Conservation (phyloP, 2,113 vertebrate genomes). For the Microtus montanus region DNA sequence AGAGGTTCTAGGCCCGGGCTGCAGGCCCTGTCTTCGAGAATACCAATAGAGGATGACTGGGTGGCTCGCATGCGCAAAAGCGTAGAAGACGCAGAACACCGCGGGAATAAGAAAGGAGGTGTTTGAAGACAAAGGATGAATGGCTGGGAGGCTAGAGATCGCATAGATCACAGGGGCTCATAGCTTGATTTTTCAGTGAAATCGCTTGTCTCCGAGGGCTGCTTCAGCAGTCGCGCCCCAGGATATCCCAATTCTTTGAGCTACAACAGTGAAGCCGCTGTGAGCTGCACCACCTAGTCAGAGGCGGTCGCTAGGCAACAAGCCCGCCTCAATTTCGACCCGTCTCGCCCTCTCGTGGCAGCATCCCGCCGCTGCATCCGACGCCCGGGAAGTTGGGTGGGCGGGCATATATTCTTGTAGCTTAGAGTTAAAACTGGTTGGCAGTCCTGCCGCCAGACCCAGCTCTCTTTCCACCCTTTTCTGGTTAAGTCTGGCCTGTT, state of each 20-base stretch:
- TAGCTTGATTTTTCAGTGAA: not conserved
- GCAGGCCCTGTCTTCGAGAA: not conserved
- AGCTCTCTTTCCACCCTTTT: not conserved
- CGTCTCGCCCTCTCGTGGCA: not conserved
- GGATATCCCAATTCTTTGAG: not conserved
- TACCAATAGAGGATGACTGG: not conserved
- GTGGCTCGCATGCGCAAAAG: not conserved
- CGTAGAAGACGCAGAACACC: not conserved
- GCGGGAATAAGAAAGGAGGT: fast-evolving
- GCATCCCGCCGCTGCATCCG: not conserved
- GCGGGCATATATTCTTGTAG: not conserved
- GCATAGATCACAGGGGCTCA: not conserved
- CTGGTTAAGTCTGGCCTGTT: not conserved
- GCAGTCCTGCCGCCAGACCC: not conserved
- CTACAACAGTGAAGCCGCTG: fast-evolving
- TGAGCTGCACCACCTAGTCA: fast-evolving
- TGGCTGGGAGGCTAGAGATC: not conserved
- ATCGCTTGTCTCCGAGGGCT: not conserved
- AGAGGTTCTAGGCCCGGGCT: not conserved
- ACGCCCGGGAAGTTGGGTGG: fast-evolving
- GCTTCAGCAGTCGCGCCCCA: not conserved
- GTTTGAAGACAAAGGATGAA: not conserved
- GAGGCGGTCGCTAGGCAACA: not conserved
- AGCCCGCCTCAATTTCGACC: not conserved
- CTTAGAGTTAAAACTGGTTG: not conserved